Conservation (phyloP, 2,113 vertebrate genomes). For the Phodopus roborovskii region DNA sequence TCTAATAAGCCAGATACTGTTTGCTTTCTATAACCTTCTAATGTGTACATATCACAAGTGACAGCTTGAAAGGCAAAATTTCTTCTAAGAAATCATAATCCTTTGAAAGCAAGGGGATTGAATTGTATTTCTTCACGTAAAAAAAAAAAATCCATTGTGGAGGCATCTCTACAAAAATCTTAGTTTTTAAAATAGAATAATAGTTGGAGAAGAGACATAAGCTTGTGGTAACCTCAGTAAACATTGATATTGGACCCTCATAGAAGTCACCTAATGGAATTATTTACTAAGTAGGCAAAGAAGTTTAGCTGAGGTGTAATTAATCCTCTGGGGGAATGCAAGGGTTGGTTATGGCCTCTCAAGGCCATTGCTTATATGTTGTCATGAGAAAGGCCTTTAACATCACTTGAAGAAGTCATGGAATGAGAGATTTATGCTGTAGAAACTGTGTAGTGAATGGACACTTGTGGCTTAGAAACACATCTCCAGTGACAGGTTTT, state of each 20-base stretch:
- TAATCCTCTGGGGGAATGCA: not conserved
- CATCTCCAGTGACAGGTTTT: not conserved
- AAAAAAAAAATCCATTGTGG: not conserved
- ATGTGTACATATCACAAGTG: not conserved
- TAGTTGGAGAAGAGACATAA: conserved; percentile 26
- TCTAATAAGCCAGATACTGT: not conserved
- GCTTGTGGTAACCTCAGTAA: not conserved
- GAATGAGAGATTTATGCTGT: not conserved
- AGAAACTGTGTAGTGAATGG: not conserved
- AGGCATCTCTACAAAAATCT: not conserved
- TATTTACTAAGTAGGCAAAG: conserved; percentile 28
- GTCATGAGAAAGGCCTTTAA: not conserved
- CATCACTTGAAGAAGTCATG: not conserved
- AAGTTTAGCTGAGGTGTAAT: not conserved
- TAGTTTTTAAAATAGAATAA: not conserved
- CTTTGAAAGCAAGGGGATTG: not conserved
- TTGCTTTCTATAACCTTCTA: not conserved
- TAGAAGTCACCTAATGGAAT: not conserved
- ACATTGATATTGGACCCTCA: not conserved
- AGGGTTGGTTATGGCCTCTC: not conserved
- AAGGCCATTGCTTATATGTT: not conserved
- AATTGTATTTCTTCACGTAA: not conserved
- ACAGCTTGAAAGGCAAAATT: not conserved
- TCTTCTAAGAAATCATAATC: not conserved
- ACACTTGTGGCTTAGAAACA: not conserved